Conservation (phyloP, 2,113 vertebrate genomes). For the Seriola rivoliana region DNA sequence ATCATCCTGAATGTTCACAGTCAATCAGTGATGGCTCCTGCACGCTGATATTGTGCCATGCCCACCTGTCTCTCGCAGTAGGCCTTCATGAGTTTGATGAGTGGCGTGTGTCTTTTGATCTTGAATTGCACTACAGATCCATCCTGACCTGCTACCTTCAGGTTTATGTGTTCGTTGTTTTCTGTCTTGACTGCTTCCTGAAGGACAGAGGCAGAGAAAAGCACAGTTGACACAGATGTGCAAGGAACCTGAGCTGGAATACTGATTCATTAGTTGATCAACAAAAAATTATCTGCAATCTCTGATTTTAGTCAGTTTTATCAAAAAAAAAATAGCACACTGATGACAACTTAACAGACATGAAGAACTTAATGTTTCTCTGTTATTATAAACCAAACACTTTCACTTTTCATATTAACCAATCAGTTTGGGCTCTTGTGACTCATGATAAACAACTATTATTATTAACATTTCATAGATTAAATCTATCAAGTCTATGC, state of each 20-base stretch:
- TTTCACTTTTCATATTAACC: background rate
- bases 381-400: background rate
- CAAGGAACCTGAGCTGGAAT: background rate
- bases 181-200: conserved; percentile 97
- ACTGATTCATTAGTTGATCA: background rate
- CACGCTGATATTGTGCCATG: background rate
- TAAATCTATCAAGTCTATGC: no score
- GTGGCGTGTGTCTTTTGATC: conserved; percentile 99
- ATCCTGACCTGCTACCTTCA: conserved; percentile 99
- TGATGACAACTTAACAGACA: background rate
- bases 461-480: background rate
- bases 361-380: background rate
- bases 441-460: background rate
- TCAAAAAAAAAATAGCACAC: background rate
- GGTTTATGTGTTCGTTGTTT: conserved; percentile 99
- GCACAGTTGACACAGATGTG: background rate
- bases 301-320: background rate
- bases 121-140: conserved; percentile 99
- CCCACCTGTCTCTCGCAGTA: conserved; percentile 98
- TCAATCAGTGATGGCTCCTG: background rate
- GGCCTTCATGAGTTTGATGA: conserved; percentile 99
- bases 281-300: background rate
- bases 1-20: background rate
- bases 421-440: background rate
- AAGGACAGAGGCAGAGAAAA: conserved; percentile 28